These are phyloP conservation scores for Percopsis transmontana DNA, from an alignment of 2,113 vertebrate genomes.

Conservation along the genomic window DNA sequence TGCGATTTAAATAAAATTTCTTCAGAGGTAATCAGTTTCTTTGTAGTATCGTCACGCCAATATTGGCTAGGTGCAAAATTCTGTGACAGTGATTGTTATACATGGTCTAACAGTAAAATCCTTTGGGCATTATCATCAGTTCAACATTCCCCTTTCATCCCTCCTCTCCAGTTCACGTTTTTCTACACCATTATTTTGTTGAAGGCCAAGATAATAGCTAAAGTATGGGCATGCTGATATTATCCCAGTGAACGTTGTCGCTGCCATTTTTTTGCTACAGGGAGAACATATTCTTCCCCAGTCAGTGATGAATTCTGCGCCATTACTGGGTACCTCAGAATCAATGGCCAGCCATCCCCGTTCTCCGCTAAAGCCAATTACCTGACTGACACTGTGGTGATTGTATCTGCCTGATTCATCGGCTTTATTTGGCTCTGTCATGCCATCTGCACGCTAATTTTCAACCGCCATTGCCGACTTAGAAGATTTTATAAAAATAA, in stretches of 20 bases:
- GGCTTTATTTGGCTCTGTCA: conserved; percentile 47
- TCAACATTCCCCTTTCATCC: too few species aligned
- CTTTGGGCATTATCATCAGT: too few species aligned
- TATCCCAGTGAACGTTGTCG: conserved; percentile 33
- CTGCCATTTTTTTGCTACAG: conserved; percentile 25
- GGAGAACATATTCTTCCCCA: conserved; percentile 40
- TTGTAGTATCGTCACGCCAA: neutral
- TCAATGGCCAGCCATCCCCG: conserved; percentile 55
- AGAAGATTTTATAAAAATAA: conserved; percentile 5
- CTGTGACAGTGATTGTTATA: conserved; percentile 14
- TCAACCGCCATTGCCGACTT: conserved; percentile 34
- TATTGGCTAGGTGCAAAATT: conserved; percentile 17
- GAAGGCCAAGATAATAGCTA: conserved; percentile 45
- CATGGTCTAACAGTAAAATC: too few species aligned
- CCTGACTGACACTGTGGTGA: conserved; percentile 53
- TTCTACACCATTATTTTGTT: too few species aligned
- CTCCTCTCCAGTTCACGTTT: too few species aligned
- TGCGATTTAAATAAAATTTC: too few species aligned
- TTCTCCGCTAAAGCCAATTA: conserved; percentile 46
- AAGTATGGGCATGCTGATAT: conserved; percentile 46
- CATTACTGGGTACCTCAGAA: conserved; percentile 53
- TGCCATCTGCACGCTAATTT: conserved; percentile 36
- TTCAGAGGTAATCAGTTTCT: too few species aligned
- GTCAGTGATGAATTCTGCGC: conserved; percentile 63
- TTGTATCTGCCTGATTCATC: conserved; percentile 64